Evolutionary conservation across 2,797 vertebrate genomes (phyloP).

Genomic region (Diglossa cyanea): DNA sequence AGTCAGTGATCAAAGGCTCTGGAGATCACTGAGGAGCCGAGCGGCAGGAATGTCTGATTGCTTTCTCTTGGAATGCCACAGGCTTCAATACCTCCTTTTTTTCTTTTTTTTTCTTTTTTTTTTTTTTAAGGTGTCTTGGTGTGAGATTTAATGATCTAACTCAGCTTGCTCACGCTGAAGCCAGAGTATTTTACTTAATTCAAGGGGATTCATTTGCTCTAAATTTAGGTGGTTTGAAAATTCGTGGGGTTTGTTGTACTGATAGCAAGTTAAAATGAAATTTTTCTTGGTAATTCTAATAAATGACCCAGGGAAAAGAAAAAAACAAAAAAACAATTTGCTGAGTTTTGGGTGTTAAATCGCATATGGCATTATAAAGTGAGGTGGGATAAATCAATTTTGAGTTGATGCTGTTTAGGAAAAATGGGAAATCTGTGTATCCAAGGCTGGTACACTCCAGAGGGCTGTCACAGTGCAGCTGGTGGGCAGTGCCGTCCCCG

Average conservation of each 20-base stretch:
- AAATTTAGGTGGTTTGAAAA: not conserved
- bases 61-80: conserved; percentile 64
- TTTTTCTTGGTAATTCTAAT: not conserved
- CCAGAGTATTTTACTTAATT: not conserved
- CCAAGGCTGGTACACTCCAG: not conserved
- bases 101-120: not conserved
- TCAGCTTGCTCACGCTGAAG: not conserved
- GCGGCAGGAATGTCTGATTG: conserved; percentile 62
- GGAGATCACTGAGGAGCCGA: conserved; percentile 52
- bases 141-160: conserved; percentile 55
- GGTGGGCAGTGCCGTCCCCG: not conserved
- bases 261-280: not conserved
- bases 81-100: conserved; percentile 19
- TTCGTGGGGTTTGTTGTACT: not conserved
- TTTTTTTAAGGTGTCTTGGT: conserved; percentile 45
- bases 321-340: fast-evolving
- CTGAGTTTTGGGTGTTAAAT: not conserved
- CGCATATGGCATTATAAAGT: not conserved
- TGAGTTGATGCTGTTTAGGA: not conserved
- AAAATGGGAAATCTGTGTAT: not conserved
- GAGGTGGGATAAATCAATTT: not conserved
- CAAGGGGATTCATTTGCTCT: not conserved
- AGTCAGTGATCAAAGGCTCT: conserved; percentile 60
- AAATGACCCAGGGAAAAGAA: fast-evolving
- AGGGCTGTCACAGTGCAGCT: not conserved